phyloP scores from a whole-genome alignment of 2,888 invertebrate genomes.

The Tyria jacobaeae region DNA sequence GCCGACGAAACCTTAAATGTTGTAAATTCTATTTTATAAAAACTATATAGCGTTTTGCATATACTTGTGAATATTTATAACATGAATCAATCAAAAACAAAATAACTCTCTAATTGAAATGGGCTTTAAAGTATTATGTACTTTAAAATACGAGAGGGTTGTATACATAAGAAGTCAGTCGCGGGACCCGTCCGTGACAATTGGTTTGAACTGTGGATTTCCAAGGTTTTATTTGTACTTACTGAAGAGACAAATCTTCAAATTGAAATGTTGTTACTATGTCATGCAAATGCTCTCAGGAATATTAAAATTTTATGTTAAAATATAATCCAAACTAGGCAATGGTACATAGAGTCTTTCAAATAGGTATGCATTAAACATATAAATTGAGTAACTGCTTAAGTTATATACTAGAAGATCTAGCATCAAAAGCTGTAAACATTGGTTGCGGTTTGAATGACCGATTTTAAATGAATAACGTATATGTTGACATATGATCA shows the following conservation, averaged over 20 bases:
- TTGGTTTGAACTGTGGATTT: slow-evolving; percentile 62
- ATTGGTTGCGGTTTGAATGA: no score
- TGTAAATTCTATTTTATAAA: no score
- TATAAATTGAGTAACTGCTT: background rate
- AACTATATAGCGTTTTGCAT: background rate
- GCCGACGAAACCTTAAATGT: background rate
- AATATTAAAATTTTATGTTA: slow-evolving; percentile 33
- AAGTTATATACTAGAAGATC: background rate
- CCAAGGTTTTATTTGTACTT: slow-evolving; percentile 54
- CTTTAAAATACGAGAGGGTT: background rate
- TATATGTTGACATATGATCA: no score
- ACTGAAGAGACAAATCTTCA: slow-evolving; percentile 46
- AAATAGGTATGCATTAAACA: background rate
- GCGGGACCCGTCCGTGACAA: slow-evolving; percentile 60
- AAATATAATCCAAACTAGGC: slow-evolving; percentile 16
- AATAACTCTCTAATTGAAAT: no score
- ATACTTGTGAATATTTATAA: background rate
- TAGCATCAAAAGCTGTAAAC: no score
- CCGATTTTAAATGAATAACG: no score
- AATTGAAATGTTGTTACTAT: slow-evolving; percentile 39
- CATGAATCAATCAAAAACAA: no score
- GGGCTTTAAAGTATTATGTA: background rate
- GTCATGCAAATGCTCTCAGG: slow-evolving; percentile 14
- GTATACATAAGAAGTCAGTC: background rate
- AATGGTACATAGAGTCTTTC: background rate